Percentiles rank a stretch among this genome's conserved stretches.
Evolutionary conservation across 2,888 invertebrate genomes (phyloP).

Genomic region (Drosophila anomelani): DNA sequence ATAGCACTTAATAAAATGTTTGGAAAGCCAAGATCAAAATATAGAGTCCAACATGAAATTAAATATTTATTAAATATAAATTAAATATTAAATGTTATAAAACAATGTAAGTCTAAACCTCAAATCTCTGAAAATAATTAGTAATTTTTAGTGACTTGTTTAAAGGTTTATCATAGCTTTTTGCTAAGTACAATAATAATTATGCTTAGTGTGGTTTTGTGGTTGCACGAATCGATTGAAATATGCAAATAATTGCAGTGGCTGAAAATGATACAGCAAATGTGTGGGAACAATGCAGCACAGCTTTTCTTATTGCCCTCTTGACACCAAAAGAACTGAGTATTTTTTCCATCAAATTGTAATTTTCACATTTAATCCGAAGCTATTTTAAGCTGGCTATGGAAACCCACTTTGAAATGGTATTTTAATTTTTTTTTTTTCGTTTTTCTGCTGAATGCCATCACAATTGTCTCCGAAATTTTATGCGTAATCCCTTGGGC

Average conservation of each 20-base stretch:
- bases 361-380: background rate
- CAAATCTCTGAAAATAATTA: background rate
- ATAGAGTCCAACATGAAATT: too few species aligned
- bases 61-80: too few species aligned
- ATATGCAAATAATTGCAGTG: slow-evolving; percentile 12
- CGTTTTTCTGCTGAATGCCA: background rate
- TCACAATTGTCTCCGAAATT: slow-evolving; percentile 6
- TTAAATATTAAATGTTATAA: background rate
- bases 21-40: too few species aligned
- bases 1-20: background rate
- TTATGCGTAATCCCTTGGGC: slow-evolving; percentile 24
- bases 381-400: background rate
- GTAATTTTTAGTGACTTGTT: background rate
- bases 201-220: slow-evolving; percentile 3
- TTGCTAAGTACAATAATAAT: background rate
- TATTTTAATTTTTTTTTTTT: background rate
- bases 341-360: background rate
- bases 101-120: background rate
- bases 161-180: background rate
- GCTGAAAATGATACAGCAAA: background rate
- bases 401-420: background rate
- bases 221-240: slow-evolving; percentile 16
- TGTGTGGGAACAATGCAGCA: slow-evolving; percentile 4
- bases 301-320: background rate
- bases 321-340: background rate